Base-by-base conservation (phyloP, 1,140 invertebrate species). In the Lethocerus indicus region DNA sequence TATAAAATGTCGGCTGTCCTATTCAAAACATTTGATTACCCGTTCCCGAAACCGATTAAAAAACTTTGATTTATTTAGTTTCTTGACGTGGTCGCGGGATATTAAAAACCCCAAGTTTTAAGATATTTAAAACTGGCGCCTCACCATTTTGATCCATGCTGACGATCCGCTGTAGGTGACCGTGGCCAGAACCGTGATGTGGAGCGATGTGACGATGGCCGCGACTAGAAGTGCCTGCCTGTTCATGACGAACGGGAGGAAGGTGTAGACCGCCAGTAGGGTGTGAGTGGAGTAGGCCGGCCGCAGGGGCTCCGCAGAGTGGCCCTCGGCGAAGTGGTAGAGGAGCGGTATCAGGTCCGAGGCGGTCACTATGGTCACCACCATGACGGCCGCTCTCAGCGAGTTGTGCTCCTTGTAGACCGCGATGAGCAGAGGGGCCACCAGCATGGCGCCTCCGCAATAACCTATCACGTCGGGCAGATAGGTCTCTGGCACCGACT, bases 211-310 rank as follows among this genome's bases (percentile, higher is more conserved):
- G 0, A 79, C 73, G 0, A 75, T 60, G 1, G 72, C 41, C 2
- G 80, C 83, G 29, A 83, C 60, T 23, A 79, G 59, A 23, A 78
- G 68, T 1, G 78, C 76, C 45, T 81, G 65, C 42, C 72, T 69
- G 59, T 83, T 78, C 56, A 76, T 73, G 21, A 73, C 71, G 47
- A 87, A 69, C 7, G 82, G 81, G 49, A 87, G 69, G 58, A 87
- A 87, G 54, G 86, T 74, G 58, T 87, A 87, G 48, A 79, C 78
- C 1, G 77, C 75, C 36, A 87, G 67, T 1, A 87, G 63, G 0
- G 77, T 71, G 60, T 81, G 76, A 0, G 80, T 78, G 7, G 74
- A 70, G 57, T 79, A 82, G 1, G 78, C 75, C 26, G 81, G 79
- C 50, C 79, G 23, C 49, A 54, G 20, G 52, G 55, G n/a, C 53